Conservation (phyloP, 2,113 vertebrate genomes). For the Neogale vison region DNA sequence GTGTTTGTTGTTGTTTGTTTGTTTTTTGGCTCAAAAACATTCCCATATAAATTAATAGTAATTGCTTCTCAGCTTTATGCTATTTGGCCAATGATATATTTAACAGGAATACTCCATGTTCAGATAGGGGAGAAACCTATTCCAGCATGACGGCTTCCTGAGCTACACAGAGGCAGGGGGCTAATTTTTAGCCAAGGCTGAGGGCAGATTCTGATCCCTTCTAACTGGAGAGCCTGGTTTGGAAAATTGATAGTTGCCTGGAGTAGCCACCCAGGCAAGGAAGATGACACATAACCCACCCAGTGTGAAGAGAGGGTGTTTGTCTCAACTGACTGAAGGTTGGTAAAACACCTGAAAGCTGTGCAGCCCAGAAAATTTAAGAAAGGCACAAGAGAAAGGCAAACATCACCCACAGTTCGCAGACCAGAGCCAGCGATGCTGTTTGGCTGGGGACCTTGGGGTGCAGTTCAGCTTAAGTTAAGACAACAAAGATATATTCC, state of each 20-base stretch:
- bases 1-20: no score
- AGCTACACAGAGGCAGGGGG: not conserved
- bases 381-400: not conserved
- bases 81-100: not conserved
- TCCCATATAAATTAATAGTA: not conserved
- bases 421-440: not conserved
- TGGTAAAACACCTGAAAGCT: not conserved
- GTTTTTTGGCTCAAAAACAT: not conserved
- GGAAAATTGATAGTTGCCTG: not conserved
- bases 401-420: not conserved
- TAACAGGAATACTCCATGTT: not conserved
- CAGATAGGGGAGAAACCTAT: not conserved
- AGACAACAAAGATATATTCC: not conserved
- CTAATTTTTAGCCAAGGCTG: not conserved
- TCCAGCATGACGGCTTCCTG: not conserved
- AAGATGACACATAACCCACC: not conserved
- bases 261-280: not conserved
- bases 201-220: not conserved
- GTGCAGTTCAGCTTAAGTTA: not conserved
- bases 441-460: not conserved
- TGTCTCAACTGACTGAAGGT: not conserved
- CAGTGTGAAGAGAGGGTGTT: not conserved
- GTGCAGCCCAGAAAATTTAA: not conserved
- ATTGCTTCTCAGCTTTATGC: not conserved
- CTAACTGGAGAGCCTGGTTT: not conserved